Percentiles rank a stretch among this genome's conserved stretches.
Evolutionary conservation across 92 coral and sea anemone species (phyloP).

Genomic region (Palythoa grandiflora): DNA sequence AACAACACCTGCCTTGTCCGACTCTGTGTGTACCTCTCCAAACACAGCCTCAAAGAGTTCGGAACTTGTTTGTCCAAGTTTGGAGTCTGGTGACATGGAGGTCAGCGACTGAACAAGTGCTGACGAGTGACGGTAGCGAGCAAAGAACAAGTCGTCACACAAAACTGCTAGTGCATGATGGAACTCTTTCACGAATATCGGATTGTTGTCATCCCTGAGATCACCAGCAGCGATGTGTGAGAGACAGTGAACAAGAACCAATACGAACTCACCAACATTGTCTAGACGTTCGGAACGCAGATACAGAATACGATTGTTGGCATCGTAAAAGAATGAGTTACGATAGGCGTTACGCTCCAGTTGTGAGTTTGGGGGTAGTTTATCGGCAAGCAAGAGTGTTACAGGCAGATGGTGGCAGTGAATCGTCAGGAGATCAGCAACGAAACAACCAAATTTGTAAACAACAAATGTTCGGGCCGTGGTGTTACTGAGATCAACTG

Average conservation of each 20-base stretch:
- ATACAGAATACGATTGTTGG: conserved; percentile 94
- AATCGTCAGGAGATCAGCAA: conserved; percentile 90
- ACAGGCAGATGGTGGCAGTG: conserved; percentile 98
- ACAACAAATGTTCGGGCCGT: conserved; percentile 94
- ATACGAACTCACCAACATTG: conserved; percentile 94
- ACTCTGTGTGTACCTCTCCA: conserved; percentile 81
- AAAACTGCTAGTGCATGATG: conserved; percentile 94
- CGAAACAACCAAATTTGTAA: conserved; percentile 96
- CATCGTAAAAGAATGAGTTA: conserved; percentile 95
- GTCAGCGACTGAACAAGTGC: conserved; percentile 85
- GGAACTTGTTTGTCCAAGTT: conserved; percentile 75
- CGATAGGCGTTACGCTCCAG: conserved; percentile 96
- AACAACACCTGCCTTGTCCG: conserved; percentile 87
- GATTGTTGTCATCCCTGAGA: conserved; percentile 93
- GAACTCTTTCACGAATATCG: conserved; percentile 96
- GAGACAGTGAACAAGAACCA: conserved; percentile 93
- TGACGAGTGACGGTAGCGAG: conserved; percentile 97
- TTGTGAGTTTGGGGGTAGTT: conserved; percentile 93
- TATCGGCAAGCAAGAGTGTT: conserved; percentile 91
- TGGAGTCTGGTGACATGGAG: conserved; percentile 67
- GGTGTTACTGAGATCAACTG: conserved; percentile 93
- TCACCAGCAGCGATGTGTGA: conserved; percentile 97
- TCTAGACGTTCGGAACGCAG: conserved; percentile 94
- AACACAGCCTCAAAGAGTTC: conserved; percentile 85
- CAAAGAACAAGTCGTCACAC: conserved; percentile 98